Evolutionary conservation across 2,797 vertebrate species (phyloP).

Genomic region (Aselliscus stoliczkanus): DNA sequence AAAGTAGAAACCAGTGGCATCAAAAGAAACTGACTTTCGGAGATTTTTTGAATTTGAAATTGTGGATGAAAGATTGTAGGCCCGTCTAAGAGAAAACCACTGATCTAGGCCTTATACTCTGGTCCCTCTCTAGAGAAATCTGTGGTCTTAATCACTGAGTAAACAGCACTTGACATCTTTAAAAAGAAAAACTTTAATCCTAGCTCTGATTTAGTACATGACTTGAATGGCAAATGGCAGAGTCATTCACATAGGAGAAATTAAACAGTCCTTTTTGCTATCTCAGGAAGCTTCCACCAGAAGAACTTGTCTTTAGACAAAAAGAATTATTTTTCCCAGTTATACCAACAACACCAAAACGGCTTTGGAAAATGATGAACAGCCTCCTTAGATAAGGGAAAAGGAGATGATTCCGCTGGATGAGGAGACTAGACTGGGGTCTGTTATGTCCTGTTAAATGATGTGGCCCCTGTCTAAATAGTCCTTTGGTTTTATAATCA

Average conservation of each 20-base stretch:
- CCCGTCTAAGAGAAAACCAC: neutral
- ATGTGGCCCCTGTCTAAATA: neutral
- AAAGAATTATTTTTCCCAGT: neutral
- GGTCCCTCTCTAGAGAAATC: neutral
- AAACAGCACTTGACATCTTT: conserved; percentile 82
- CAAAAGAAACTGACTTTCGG: neutral
- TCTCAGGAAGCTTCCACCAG: conserved; percentile 81
- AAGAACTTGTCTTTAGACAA: conserved; percentile 78
- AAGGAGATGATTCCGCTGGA: neutral
- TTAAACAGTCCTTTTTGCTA: conserved; percentile 77
- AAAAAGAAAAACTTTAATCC: conserved; percentile 81
- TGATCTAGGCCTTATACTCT: neutral
- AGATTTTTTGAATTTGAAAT: conserved; percentile 26
- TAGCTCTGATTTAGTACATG: conserved; percentile 80
- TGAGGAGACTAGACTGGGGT: neutral
- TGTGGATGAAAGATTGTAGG: neutral
- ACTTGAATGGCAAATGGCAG: conserved; percentile 81
- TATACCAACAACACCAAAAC: neutral
- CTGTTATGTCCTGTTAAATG: neutral
- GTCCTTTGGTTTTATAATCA: neutral
- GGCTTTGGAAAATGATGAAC: neutral
- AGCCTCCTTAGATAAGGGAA: neutral
- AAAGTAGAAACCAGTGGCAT: neutral
- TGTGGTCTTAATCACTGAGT: conserved; percentile 75
- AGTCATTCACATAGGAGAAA: conserved; percentile 83